These are phyloP conservation scores for Erpornis zantholeuca DNA, from an alignment of 2,113 vertebrate genomes.

Conservation along the genomic window DNA sequence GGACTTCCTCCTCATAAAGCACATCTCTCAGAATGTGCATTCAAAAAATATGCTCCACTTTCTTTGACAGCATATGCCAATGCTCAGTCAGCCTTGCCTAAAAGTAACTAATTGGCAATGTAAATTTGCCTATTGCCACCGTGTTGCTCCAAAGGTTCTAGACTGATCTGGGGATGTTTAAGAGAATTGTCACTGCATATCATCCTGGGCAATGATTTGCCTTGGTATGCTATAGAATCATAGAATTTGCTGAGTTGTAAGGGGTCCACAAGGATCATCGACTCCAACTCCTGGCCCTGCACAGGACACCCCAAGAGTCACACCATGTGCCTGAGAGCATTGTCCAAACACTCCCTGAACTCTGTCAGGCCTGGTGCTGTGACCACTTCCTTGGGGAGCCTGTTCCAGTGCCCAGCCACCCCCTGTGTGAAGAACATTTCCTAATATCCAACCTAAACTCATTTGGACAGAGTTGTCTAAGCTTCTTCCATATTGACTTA, in stretches of 20 bases:
- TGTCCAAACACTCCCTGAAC: not conserved
- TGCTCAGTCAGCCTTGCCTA: not conserved
- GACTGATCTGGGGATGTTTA: not conserved
- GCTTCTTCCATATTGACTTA: not conserved
- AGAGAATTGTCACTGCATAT: not conserved
- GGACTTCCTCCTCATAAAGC: not conserved
- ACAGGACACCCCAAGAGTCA: too few species aligned
- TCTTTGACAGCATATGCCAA: not conserved
- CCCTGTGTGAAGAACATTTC: not conserved
- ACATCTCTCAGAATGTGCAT: not conserved
- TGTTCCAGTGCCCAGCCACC: not conserved
- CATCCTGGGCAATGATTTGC: not conserved
- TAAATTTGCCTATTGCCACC: not conserved
- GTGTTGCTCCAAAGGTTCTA: not conserved
- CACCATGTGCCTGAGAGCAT: accelerated
- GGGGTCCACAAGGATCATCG: not conserved
- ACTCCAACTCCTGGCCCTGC: not conserved
- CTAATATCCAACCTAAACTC: not conserved
- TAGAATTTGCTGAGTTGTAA: not conserved
- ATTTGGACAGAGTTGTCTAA: not conserved
- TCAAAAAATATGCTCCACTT: not conserved
- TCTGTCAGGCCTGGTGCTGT: not conserved
- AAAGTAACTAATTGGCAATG: accelerated
- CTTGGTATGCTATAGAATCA: not conserved
- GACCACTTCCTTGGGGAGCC: too few species aligned